phyloP scores from a whole-genome alignment of 2,888 invertebrate genomes.

The Caenorhabditis doughertyi region DNA sequence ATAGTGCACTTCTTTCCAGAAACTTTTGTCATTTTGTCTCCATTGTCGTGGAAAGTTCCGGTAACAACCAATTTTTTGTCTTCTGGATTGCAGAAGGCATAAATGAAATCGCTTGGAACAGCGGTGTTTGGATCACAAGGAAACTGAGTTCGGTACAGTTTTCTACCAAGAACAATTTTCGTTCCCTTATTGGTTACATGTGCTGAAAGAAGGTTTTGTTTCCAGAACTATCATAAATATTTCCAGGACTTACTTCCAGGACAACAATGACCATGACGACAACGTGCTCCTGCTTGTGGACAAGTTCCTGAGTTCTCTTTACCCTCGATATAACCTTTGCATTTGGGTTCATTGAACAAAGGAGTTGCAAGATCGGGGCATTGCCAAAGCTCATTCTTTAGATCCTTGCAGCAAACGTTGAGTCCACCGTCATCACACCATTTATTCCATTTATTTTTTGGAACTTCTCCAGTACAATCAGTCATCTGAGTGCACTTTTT shows the following conservation, averaged over 20 bases:
- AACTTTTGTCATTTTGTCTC: constrained; percentile 37
- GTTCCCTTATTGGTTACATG: constrained; percentile 16
- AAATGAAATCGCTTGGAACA: constrained; percentile 7
- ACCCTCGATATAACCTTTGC: neutral
- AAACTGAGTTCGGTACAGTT: constrained; percentile 27
- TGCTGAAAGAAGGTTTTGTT: neutral
- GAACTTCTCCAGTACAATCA: constrained; percentile 23
- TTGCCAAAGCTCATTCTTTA: neutral
- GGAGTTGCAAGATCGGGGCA: constrained; percentile 52
- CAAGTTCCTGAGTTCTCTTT: constrained; percentile 36
- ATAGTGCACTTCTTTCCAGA: constrained; percentile 34
- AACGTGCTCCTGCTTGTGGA: constrained; percentile 31
- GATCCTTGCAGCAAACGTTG: constrained; percentile 24
- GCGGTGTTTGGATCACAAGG: constrained; percentile 32
- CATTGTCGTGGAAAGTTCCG: constrained; percentile 40
- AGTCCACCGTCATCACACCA: constrained; percentile 44
- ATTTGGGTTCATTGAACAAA: constrained; percentile 52
- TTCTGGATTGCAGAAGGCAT: constrained; percentile 35
- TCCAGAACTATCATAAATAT: neutral
- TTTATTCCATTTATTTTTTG: neutral
- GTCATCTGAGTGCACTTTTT: constrained; percentile 9
- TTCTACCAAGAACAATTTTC: neutral
- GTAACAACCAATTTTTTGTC: constrained; percentile 32
- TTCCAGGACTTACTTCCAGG: constrained; percentile 33
- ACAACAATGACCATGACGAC: constrained; percentile 46